A percentile compares a stretch with the other conserved stretches of the same genome.
These are phyloP conservation scores for Schizopygopsis malacanthus DNA, from an alignment of 2,797 vertebrate species.

Conservation along the genomic window DNA sequence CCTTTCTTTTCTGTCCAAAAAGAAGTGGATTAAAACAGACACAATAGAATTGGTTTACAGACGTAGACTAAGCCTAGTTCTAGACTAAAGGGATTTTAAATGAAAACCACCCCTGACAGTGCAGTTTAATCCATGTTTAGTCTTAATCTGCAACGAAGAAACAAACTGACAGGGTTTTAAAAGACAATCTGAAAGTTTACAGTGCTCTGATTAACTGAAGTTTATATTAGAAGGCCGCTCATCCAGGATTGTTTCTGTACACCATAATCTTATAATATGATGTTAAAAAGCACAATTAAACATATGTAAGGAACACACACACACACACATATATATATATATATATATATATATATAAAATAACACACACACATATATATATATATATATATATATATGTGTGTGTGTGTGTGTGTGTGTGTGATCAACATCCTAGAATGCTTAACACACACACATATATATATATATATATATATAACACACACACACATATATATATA, in stretches of 20 bases:
- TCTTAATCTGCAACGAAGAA: slow-evolving; percentile 18
- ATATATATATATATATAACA: too few relatives aligned
- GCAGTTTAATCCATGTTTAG: slow-evolving; percentile 7
- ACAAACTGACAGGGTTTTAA: background rate
- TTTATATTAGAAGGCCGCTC: background rate
- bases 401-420: too few relatives aligned
- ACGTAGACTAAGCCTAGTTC: slow-evolving; percentile 5
- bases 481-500: too few relatives aligned
- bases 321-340: too few relatives aligned
- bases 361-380: too few relatives aligned
- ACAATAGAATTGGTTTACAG: background rate
- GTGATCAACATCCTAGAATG: too few relatives aligned
- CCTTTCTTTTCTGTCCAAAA: background rate
- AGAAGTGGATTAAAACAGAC: background rate
- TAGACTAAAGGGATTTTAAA: slow-evolving; percentile 10
- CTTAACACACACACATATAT: too few relatives aligned
- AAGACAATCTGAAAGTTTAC: background rate
- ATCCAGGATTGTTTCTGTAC: background rate
- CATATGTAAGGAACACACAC: background rate
- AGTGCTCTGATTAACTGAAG: background rate
- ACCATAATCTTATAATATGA: background rate
- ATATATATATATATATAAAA: too few relatives aligned
- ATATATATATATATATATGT: too few relatives aligned
- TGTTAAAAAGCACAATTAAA: background rate
- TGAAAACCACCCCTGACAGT: slow-evolving; percentile 1